A percentile compares a stretch with the other conserved stretches of the same genome.
Conservation (phyloP, 1,140 invertebrate species). For the Heterodera carotae region DNA sequence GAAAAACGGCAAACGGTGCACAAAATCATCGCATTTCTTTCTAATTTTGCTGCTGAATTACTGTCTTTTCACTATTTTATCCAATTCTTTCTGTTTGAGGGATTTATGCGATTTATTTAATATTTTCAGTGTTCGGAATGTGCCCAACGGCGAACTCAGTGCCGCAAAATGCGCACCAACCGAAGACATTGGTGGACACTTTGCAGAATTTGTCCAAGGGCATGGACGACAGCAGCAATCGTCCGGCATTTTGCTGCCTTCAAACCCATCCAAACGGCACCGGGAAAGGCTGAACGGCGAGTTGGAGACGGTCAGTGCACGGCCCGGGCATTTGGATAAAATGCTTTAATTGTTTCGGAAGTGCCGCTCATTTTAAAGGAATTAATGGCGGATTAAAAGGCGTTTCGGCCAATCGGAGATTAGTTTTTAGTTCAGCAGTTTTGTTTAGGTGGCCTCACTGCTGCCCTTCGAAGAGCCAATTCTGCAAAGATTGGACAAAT, state of each 20-base stretch:
- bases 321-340: not conserved
- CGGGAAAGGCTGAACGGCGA: conserved; percentile 95
- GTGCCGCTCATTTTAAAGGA: conserved; percentile 10
- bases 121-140: not conserved
- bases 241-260: conserved; percentile 64
- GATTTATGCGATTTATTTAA: not conserved
- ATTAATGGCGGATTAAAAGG: no score
- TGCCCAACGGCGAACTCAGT: not conserved
- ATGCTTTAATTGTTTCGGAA: not conserved
- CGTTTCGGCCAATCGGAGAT: not conserved
- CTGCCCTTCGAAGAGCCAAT: conserved; percentile 98
- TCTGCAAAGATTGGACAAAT: conserved; percentile 92
- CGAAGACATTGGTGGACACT: not conserved
- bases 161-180: not conserved
- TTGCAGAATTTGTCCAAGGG: not conserved
- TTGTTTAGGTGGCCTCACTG: conserved; percentile 79
- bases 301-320: conserved; percentile 76
- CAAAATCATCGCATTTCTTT: no score
- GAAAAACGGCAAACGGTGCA: not conserved
- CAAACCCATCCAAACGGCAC: conserved; percentile 96
- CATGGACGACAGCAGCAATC: conserved; percentile 24
- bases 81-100: no score
- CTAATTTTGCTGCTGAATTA: no score
- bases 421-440: not conserved
- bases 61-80: no score